Conservation (phyloP, 2,888 invertebrate species). For the Euclidia mi region DNA sequence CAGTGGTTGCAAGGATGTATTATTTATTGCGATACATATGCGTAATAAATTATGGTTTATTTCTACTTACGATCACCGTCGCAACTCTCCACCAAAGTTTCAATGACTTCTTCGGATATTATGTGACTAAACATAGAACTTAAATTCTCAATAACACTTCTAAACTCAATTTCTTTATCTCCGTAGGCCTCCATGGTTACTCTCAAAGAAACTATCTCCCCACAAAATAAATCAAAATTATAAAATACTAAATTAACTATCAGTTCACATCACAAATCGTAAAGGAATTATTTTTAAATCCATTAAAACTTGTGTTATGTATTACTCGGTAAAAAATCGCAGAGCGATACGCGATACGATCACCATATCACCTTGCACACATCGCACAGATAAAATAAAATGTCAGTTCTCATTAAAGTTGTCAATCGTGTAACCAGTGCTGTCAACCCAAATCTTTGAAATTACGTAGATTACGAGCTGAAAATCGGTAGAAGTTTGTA, state of each 20-base stretch:
- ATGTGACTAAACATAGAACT: constrained; percentile 74
- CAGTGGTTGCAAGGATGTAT: constrained; percentile 13
- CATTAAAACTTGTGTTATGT: not conserved
- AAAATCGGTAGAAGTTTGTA: no score
- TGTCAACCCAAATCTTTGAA: no score
- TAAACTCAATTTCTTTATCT: constrained; percentile 46
- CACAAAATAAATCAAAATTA: constrained; percentile 1
- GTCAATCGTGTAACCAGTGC: no score
- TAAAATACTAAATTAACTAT: not conserved
- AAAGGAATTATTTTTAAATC: not conserved
- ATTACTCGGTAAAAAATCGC: not conserved
- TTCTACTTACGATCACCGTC: constrained; percentile 79
- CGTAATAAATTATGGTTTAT: not conserved
- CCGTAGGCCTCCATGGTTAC: constrained; percentile 36
- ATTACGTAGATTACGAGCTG: no score
- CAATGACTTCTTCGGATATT: constrained; percentile 72
- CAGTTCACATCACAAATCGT: not conserved
- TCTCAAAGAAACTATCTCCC: constrained; percentile 7
- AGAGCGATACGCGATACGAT: not conserved
- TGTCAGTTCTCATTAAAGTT: no score
- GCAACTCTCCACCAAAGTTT: constrained; percentile 75
- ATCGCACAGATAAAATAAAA: no score
- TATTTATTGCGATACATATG: not conserved
- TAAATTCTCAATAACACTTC: constrained; percentile 68
- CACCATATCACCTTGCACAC: no score